phyloP scores from a whole-genome alignment of 2,797 vertebrate genomes.

The Rhodeus uyekii region DNA sequence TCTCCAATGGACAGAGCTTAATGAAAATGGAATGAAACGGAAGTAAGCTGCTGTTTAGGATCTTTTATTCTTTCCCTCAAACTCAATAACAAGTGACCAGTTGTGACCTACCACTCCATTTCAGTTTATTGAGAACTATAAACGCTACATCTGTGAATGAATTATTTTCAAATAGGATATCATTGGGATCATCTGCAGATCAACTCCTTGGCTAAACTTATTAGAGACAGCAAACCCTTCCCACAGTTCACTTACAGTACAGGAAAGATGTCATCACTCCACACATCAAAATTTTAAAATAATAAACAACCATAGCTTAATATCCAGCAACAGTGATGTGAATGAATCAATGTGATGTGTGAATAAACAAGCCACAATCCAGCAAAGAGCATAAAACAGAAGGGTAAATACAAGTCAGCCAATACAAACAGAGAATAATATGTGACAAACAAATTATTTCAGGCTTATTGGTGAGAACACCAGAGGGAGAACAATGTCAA shows the following conservation, averaged over 20 bases:
- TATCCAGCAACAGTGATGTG: not conserved
- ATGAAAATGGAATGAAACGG: not conserved
- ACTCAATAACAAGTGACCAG: not conserved
- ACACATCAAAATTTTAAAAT: not conserved
- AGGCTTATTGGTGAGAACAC: conserved; percentile 29
- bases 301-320: conserved; percentile 11
- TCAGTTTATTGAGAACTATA: not conserved
- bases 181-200: not conserved
- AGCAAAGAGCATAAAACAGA: not conserved
- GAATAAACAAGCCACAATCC: conserved; percentile 4
- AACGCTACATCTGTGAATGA: not conserved
- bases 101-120: conserved; percentile 3
- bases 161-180: not conserved
- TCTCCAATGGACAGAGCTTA: not conserved
- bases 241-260: not conserved
- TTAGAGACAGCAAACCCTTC: conserved; percentile 5
- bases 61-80: not conserved
- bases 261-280: not conserved
- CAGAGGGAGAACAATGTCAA: not conserved
- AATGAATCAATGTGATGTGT: not conserved
- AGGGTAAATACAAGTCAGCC: not conserved
- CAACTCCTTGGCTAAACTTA: not conserved
- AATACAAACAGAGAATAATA: conserved; percentile 27
- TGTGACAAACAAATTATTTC: conserved; percentile 14
- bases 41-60: not conserved